phyloP scores from a whole-genome alignment of 1,140 invertebrate genomes.

The Diploscapter pachys region DNA sequence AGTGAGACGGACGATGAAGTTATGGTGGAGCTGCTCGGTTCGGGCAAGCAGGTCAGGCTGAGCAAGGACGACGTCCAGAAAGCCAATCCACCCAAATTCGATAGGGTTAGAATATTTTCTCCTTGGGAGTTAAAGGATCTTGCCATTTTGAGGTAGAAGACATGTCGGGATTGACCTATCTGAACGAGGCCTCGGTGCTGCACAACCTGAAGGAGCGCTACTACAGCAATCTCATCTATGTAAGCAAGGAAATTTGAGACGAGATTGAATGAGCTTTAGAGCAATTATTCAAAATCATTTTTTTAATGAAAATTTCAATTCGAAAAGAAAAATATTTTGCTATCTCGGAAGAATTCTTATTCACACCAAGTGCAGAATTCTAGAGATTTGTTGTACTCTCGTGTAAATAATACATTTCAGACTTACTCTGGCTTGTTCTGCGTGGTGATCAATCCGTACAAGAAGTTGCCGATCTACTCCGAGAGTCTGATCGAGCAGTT shows the following conservation, averaged over 20 bases:
- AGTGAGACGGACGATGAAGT: slow-evolving; percentile 76
- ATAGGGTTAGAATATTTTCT: slow-evolving; percentile 69
- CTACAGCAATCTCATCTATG: slow-evolving; percentile 96
- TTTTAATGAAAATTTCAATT: too few species aligned
- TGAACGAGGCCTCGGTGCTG: slow-evolving; percentile 96
- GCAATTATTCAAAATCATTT: too few species aligned
- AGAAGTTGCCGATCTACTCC: slow-evolving; percentile 95
- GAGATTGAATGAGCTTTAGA: too few species aligned
- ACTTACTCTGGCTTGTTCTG: slow-evolving; percentile 98
- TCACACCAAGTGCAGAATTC: too few species aligned
- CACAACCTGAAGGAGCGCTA: slow-evolving; percentile 99
- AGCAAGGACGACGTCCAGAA: slow-evolving; percentile 95
- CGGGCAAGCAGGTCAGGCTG: slow-evolving; percentile 79
- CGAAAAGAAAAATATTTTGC: too few species aligned
- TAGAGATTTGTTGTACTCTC: neutral
- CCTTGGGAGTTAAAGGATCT: too few species aligned
- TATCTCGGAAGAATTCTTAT: too few species aligned
- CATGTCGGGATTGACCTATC: slow-evolving; percentile 96
- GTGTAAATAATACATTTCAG: slow-evolving; percentile 67
- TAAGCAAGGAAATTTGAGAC: slow-evolving; percentile 66
- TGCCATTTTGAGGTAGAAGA: slow-evolving; percentile 71
- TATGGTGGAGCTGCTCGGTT: slow-evolving; percentile 92
- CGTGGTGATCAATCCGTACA: slow-evolving; percentile 98
- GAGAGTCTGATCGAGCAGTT: slow-evolving; percentile 94
- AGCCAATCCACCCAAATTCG: slow-evolving; percentile 99